Evolutionary conservation across 2,888 invertebrate species (phyloP), one percentile per base, ranked within the genome.

Genomic region (Ceramica pisi): DNA sequence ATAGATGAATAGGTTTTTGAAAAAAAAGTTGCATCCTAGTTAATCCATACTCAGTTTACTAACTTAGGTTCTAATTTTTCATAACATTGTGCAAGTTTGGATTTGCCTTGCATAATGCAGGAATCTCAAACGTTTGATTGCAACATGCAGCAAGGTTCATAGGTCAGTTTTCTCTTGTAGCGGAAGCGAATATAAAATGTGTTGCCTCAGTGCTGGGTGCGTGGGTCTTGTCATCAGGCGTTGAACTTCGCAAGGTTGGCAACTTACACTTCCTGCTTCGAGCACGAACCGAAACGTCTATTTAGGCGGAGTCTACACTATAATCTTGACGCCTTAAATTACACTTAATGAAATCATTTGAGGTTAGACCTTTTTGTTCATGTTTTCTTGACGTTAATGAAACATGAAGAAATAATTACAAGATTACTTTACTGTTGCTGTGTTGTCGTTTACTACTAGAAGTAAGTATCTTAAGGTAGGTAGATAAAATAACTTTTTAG

Each of bases 161-260:
- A 92, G 92, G 92, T 92, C 89, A 90, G 88, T 90, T 94, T 94
- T 93, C 93, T 92, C 92, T 87, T 76, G 89, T 88, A 87, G 89
- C 92, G 94, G 94, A 94, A 94, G 91, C 85, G 83, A 81, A 83
- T 84, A 82, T 86, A 86, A 87, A 88, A 89, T 87, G 85, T 89
- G 74, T 64, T 62, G 73, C 41, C 75, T 78, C 72, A 80, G 83
- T 85, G 5, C 38, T 57, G 78, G 78, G 81, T 85, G 86, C 82
- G 78, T 83, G 74, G 75, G 77, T 81, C 76, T 85, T 80, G 86
- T 82, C 88, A 89, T 89, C 90, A 81, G 89, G 89, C 92, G 92
- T 91, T 93, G 94, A 94, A 94, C 94, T 91, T 88, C 84, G 86
- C 93, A 92, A 94, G 94, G 93, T 90, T 78, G 83, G 76, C 85